Evolutionary conservation across 92 coral and sea anemone genomes (phyloP).

Genomic region (Umimayanthus chanpuru): DNA sequence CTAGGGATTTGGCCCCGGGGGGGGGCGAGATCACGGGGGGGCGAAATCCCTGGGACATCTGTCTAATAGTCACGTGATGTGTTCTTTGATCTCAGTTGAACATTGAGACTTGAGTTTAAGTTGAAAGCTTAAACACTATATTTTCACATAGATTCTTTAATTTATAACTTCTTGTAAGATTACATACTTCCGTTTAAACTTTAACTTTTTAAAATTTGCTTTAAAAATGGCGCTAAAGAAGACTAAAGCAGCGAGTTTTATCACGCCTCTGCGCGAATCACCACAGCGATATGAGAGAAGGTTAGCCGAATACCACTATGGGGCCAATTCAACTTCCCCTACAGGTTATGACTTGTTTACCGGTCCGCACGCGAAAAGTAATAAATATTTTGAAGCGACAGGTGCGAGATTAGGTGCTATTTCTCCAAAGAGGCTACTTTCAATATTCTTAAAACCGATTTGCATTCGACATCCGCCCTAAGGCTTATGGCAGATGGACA

Average conservation of each 20-base stretch:
- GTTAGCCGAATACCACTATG: neutral
- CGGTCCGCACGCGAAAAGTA: neutral
- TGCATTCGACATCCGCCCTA: slow-evolving; percentile 7
- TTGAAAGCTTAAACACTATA: no score
- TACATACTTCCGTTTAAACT: no score
- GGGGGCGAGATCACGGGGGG: no score
- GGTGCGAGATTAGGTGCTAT: neutral
- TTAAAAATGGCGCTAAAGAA: neutral
- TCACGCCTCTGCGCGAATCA: neutral
- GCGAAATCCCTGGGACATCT: no score
- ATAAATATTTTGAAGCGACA: neutral
- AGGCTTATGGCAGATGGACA: neutral
- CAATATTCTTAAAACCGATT: neutral
- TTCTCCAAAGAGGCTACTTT: neutral
- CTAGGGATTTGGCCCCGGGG: no score
- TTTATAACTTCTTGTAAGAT: no score
- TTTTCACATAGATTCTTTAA: no score
- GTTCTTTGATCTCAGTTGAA: no score
- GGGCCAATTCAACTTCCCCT: neutral
- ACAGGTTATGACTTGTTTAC: neutral
- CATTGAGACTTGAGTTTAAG: no score
- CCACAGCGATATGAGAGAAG: no score
- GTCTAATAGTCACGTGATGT: no score
- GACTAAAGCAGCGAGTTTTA: neutral
- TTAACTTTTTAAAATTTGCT: neutral